Evolutionary conservation across 2,113 vertebrate genomes (phyloP), one percentile per base, ranked within the genome.

Genomic region (Lepisosteus osseus): DNA sequence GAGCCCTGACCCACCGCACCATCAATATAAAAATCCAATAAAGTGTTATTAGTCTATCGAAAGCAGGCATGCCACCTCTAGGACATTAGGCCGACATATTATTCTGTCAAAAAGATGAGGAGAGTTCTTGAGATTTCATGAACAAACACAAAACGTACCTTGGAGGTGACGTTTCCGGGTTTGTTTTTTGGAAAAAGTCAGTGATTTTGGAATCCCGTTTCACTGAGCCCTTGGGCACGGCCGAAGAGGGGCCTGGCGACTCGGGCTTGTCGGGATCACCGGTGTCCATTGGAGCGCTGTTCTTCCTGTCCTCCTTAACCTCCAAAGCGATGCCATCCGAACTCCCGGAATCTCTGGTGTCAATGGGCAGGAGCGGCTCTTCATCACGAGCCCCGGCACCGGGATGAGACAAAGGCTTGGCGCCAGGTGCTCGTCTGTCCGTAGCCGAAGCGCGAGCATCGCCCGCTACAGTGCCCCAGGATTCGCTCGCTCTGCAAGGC

Each of bases 171-270:
- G 55, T 11, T 15, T 67, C 40, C 3, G 82, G 54, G 15, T 78
- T 67, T 0, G 13, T 7, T 45, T 74, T 74, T 2, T 73, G 56
- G 68, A 88, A 90, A 78, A 87, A 90, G 70, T 90, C 79, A 71
- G 90, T 88, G 71, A 88, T 88, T 83, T 81, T 88, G 13, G 9
- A 6, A 3, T 29, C 72, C 1, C 74, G 62, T 69, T 76, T 84
- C 15, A 41, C 47, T 43, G 66, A 66, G 54, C 55, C 66, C 15
- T 70, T 74, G 14, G 62, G 42, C 13, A 40, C 29, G 1, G 61
- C 41, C 15, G 72, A 63, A 14, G 44, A 68, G 12, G 55, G 17
- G 7, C 47, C 67, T 2, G 55, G 75, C 44, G 42, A n/a, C 12
- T 72, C 63, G 14, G 51, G 45, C 7, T 70, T 74, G 55, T 74